Percentiles rank a stretch among this genome's conserved stretches.
phyloP scores from a whole-genome alignment of 2,113 vertebrate genomes.

The Cyanoliseus patagonus region DNA sequence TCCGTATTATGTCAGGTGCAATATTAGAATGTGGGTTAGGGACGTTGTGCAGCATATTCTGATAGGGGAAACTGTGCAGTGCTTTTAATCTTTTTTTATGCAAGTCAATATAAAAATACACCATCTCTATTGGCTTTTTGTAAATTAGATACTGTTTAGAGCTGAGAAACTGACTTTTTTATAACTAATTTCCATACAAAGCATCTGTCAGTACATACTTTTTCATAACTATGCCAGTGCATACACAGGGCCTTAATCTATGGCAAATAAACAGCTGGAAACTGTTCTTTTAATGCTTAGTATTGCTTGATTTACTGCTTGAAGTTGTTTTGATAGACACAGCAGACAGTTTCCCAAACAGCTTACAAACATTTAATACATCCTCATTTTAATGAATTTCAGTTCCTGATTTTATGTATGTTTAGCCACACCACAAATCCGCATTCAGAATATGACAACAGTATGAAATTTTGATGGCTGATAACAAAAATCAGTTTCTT shows the following conservation, averaged over 20 bases:
- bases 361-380: not conserved
- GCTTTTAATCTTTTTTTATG: not conserved
- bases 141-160: not conserved
- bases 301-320: not conserved
- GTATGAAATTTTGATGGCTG: not conserved
- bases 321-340: not conserved
- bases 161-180: not conserved
- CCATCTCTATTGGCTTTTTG: not conserved
- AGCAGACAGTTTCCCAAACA: not conserved
- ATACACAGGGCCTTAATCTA: not conserved
- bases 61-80: not conserved
- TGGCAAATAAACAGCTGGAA: not conserved
- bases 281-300: not conserved
- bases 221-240: not conserved
- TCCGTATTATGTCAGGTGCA: not conserved
- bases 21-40: not conserved
- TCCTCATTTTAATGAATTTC: constrained; percentile 1
- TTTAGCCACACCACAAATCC: not conserved
- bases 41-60: not conserved
- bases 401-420: not conserved
- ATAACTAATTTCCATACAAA: not conserved
- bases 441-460: not conserved
- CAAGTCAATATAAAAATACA: not conserved
- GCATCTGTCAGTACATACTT: not conserved
- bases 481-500: not conserved